Percentiles rank a stretch among this genome's conserved stretches.
Evolutionary conservation across 2,113 vertebrate species (phyloP).

Genomic region (Scomber japonicus): DNA sequence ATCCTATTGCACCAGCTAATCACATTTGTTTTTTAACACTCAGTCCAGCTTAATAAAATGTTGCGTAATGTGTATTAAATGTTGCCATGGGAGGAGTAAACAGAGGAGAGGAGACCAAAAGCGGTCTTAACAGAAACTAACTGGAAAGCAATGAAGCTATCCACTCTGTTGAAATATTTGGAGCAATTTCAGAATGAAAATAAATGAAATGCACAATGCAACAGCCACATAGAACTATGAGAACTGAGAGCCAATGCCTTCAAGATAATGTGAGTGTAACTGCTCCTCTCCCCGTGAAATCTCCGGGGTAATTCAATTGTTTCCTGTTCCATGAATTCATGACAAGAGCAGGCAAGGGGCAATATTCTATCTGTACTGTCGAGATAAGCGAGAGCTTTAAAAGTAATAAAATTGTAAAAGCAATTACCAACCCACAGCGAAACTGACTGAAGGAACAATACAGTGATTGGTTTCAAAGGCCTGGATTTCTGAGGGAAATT

Average conservation of each 20-base stretch:
- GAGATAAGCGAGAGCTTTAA: slow-evolving; percentile 82
- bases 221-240: slow-evolving; percentile 35
- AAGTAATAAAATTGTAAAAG: slow-evolving; percentile 83
- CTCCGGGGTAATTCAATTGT: slow-evolving; percentile 79
- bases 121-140: slow-evolving; percentile 23
- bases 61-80: slow-evolving; percentile 21
- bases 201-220: slow-evolving; percentile 53
- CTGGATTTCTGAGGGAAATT: slow-evolving; percentile 62
- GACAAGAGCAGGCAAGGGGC: slow-evolving; percentile 66
- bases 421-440: slow-evolving; percentile 78
- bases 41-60: slow-evolving; percentile 31
- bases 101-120: slow-evolving; percentile 17
- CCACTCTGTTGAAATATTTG: slow-evolving; percentile 39
- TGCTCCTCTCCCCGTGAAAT: slow-evolving; percentile 67
- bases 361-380: slow-evolving; percentile 76
- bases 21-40: slow-evolving; percentile 34
- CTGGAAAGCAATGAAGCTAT: slow-evolving; percentile 47
- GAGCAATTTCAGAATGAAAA: slow-evolving; percentile 47
- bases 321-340: slow-evolving; percentile 78
- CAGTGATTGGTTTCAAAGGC: slow-evolving; percentile 73
- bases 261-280: slow-evolving; percentile 66
- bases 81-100: slow-evolving; percentile 17
- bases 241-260: slow-evolving; percentile 55
- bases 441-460: slow-evolving; percentile 75
- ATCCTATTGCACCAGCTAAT: slow-evolving; percentile 16